Percentiles rank a stretch among this genome's conserved stretches.
These are phyloP conservation scores for Parthenolecanium corni DNA, from an alignment of 2,888 invertebrate genomes.

Conservation along the genomic window DNA sequence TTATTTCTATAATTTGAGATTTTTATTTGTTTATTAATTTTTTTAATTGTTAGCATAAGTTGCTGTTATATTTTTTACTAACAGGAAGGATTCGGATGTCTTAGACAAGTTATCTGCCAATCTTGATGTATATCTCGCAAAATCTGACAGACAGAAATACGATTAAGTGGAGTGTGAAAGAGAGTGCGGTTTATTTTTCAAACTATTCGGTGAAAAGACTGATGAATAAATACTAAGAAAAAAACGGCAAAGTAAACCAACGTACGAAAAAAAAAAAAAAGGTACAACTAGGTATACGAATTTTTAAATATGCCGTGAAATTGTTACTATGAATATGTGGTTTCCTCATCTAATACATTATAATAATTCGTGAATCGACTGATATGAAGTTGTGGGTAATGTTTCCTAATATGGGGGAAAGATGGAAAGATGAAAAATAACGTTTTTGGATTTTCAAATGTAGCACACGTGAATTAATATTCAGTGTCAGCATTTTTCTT, in stretches of 20 bases:
- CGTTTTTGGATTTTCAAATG: no score
- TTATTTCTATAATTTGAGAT: no score
- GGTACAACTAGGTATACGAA: constrained; percentile 1
- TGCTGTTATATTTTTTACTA: no score
- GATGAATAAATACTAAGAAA: not conserved
- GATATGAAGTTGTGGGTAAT: no score
- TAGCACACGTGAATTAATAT: no score
- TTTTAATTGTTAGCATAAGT: no score
- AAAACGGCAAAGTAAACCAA: not conserved
- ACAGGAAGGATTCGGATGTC: no score
- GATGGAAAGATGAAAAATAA: not conserved
- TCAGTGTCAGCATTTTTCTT: no score
- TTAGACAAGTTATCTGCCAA: no score
- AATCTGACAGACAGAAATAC: not conserved
- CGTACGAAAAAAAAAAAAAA: not conserved
- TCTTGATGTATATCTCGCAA: no score
- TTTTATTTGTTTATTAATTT: no score
- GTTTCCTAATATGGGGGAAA: not conserved
- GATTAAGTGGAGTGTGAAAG: not conserved
- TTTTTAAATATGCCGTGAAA: constrained; percentile 18
- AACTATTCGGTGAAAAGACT: not conserved
- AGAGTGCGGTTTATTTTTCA: not conserved
- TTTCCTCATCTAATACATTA: constrained; percentile 22
- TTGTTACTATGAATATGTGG: constrained; percentile 13
- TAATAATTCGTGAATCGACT: not conserved